Evolutionary conservation across 2,797 vertebrate species (phyloP).

Genomic region (Chrosomus eos): DNA sequence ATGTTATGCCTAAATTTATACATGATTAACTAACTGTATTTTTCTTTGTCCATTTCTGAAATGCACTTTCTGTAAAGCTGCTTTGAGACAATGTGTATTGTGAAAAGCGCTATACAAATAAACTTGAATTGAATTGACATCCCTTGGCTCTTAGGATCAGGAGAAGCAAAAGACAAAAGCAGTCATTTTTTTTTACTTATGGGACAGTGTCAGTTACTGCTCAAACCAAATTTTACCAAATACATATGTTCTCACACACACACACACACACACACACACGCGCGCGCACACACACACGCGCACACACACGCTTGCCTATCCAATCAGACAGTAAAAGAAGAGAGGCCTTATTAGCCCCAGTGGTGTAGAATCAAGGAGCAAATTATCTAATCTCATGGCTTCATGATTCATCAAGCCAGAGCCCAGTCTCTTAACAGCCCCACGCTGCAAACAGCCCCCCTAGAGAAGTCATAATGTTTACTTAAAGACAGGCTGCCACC

Average conservation of each 20-base stretch:
- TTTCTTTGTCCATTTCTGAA: too few relatives aligned
- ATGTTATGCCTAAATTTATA: too few relatives aligned
- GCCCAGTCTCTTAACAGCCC: slow-evolving; percentile 62
- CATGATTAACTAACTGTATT: too few relatives aligned
- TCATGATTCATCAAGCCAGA: slow-evolving; percentile 76
- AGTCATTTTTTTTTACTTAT: background rate
- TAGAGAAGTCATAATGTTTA: slow-evolving; percentile 79
- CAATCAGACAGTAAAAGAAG: slow-evolving; percentile 77
- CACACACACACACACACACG: too few relatives aligned
- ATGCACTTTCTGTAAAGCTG: too few relatives aligned
- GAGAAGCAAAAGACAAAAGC: background rate
- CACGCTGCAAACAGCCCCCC: slow-evolving; percentile 50
- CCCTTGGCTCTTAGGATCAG: background rate
- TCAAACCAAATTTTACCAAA: background rate
- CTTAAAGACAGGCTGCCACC: slow-evolving; percentile 77
- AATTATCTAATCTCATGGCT: slow-evolving; percentile 73
- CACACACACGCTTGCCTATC: slow-evolving; percentile 45
- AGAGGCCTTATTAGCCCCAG: slow-evolving; percentile 76
- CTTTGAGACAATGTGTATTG: too few relatives aligned
- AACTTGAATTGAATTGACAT: too few relatives aligned
- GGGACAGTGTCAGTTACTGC: background rate
- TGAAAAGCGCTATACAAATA: too few relatives aligned
- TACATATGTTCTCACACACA: background rate
- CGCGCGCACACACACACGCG: background rate
- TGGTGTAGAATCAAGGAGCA: slow-evolving; percentile 79